Evolutionary conservation across 2,797 vertebrate genomes (phyloP), one percentile per base, ranked within the genome.

Genomic region (Clamator glandarius): DNA sequence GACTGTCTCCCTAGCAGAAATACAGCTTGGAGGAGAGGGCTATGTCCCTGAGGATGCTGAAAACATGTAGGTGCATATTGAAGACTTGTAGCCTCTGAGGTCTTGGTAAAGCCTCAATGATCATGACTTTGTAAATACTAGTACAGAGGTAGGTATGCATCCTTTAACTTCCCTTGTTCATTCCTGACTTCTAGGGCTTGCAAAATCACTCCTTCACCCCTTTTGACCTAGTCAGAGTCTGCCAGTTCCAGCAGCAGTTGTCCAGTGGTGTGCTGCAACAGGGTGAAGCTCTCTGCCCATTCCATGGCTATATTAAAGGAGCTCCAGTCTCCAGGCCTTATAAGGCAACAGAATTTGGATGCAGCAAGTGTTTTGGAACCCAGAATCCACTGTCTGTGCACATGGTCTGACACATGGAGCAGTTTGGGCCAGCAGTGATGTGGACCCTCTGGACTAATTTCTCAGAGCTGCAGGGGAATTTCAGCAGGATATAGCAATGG

Each of bases 371-470:
- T 59, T 89, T 62, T 0, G 1, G 33, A 70, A 44, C 67, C 18
- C 8, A 69, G 4, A 10, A 48, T 6, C 13, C 3, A 1, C 28
- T 69, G 36, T 12, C 36, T 81, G 35, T 2, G 2, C 24, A 24
- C 15, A 10, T 14, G 5, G 17, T 57, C 12, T 52, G n/a, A 64
- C 28, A 4, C 11, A 41, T 11, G 55, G 15, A 62, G 8, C 19
- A 1, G 1, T 52, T 54, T 51, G 25, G 19, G 14, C 86, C 12
- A 68, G 44, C 0, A 16, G 25, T 28, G 21, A 8, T 2, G 4
- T 15, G 41, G 6, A 59, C 13, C 5, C 20, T 74, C 41, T 36
- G 62, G 25, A n/a, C 5, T 79, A 1, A 1, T 39, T 6, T 90
- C 25, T 14, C 16, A 68, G 24, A 58, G 8, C 16, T 72, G 51